Conservation (phyloP, 2,113 vertebrate species). For the Dicrurus megarhynchus region DNA sequence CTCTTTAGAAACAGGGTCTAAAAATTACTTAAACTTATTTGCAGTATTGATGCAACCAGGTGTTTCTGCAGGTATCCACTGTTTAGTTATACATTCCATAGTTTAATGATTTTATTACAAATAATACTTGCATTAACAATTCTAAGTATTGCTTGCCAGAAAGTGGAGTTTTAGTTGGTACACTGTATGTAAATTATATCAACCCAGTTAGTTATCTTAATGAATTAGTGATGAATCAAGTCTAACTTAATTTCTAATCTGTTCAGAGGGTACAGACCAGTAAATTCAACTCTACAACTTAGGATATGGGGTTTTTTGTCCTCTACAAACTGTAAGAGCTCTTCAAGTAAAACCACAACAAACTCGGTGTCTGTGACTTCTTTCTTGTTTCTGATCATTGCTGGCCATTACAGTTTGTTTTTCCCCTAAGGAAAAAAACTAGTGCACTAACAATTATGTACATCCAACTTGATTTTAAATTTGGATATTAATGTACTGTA, state of each 20-base stretch:
- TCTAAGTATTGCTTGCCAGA: conserved; percentile 44
- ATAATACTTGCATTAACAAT: conserved; percentile 60
- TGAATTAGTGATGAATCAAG: conserved; percentile 59
- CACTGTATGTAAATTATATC: conserved; percentile 64
- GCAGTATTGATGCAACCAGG: conserved; percentile 67
- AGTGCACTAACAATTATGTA: conserved; percentile 79
- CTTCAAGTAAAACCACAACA: conserved; percentile 67
- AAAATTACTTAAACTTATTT: conserved; percentile 65
- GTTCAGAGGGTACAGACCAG: conserved; percentile 59
- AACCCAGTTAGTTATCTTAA: conserved; percentile 46
- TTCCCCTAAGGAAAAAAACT: conserved; percentile 60
- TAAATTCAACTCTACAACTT: conserved; percentile 49
- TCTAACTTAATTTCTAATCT: conserved; percentile 62
- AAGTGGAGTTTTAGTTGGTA: conserved; percentile 57
- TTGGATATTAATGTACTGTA: conserved; percentile 90
- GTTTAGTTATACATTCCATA: conserved; percentile 77
- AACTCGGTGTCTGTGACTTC: conserved; percentile 70
- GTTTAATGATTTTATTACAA: conserved; percentile 67
- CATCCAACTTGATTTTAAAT: conserved; percentile 79
- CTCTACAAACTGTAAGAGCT: conserved; percentile 54
- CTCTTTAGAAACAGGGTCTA: conserved; percentile 61
- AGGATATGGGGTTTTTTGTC: background rate
- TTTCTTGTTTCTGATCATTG: conserved; percentile 65
- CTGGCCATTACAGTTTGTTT: conserved; percentile 63
- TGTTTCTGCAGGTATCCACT: conserved; percentile 63